Conservation (phyloP, 2,888 invertebrate species). For the Steromphala cineraria region DNA sequence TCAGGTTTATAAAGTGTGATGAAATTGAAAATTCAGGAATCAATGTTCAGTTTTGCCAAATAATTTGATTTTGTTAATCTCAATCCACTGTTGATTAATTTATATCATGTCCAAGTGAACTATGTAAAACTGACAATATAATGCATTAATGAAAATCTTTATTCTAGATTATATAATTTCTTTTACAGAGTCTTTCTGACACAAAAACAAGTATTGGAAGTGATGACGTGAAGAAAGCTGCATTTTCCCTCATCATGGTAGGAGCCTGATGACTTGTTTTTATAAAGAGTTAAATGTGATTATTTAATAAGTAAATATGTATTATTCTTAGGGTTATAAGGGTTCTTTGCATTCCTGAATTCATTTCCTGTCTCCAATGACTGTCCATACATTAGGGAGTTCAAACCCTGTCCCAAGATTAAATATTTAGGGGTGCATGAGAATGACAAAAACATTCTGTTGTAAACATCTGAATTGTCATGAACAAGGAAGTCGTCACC, state of each 20-base stretch:
- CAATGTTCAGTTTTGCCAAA: neutral
- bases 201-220: slow-evolving; percentile 89
- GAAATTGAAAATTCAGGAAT: too few relatives aligned
- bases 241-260: slow-evolving; percentile 86
- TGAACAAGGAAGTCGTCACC: neutral
- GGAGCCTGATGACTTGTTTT: slow-evolving; percentile 19
- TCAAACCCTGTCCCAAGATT: too few relatives aligned
- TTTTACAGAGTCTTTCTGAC: slow-evolving; percentile 84
- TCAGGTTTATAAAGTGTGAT: too few relatives aligned
- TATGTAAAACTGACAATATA: neutral
- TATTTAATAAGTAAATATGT: too few relatives aligned
- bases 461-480: neutral
- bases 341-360: too few relatives aligned
- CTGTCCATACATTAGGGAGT: too few relatives aligned
- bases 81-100: too few relatives aligned
- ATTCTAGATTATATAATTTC: neutral
- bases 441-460: neutral
- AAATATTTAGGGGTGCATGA: neutral
- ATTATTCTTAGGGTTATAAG: too few relatives aligned
- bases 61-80: neutral
- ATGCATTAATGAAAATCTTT: neutral
- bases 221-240: slow-evolving; percentile 89
- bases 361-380: too few relatives aligned
- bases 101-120: neutral
- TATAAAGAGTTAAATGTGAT: too few relatives aligned